Evolutionary conservation across 2,113 vertebrate species (phyloP).

Genomic region (Acrocephalus kingi): DNA sequence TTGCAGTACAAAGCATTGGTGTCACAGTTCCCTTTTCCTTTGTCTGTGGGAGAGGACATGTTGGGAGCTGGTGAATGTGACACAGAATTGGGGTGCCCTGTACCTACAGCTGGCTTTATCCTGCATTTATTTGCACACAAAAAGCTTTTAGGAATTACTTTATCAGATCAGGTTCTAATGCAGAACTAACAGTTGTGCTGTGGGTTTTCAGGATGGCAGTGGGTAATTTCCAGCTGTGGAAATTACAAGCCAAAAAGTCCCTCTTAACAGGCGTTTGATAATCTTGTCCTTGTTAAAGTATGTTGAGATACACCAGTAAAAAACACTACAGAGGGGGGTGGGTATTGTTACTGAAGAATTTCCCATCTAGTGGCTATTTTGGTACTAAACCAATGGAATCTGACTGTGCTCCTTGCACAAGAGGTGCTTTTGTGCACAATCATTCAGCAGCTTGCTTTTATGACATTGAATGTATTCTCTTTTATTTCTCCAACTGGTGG

Average conservation of each 20-base stretch:
- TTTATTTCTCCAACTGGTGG: not conserved
- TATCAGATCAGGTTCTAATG: not conserved
- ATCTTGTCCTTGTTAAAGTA: not conserved
- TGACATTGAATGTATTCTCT: not conserved
- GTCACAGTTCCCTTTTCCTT: not conserved
- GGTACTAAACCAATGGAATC: not conserved
- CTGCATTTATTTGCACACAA: not conserved
- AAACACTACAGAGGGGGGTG: not conserved
- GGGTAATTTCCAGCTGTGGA: not conserved
- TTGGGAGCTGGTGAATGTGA: not conserved
- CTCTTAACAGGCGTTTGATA: not conserved
- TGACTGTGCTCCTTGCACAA: not conserved
- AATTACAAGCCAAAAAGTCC: not conserved
- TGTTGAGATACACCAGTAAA: not conserved
- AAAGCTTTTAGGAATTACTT: not conserved
- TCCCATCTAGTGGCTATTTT: not conserved
- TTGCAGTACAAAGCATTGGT: not conserved
- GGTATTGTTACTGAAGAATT: not conserved
- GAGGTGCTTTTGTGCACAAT: not conserved
- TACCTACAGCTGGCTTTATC: not conserved
- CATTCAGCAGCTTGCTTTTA: not conserved
- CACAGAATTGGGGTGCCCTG: fast-evolving
- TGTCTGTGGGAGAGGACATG: not conserved
- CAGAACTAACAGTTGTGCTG: not conserved
- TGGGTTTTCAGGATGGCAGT: not conserved